Base-by-base conservation (phyloP, 2,797 vertebrate species). In the Echiichthys vipera region DNA sequence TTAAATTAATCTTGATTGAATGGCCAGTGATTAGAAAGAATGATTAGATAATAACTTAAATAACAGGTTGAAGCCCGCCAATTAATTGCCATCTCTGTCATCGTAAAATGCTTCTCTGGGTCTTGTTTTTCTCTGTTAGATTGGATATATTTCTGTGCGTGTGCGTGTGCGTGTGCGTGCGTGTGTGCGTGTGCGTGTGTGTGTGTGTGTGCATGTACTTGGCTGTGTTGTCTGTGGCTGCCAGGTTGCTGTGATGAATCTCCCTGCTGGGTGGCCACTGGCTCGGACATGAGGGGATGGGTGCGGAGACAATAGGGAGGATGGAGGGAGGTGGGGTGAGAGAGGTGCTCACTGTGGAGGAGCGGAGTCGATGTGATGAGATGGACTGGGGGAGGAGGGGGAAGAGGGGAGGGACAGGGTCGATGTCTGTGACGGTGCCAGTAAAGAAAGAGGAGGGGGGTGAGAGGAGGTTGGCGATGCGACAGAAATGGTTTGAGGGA, bases 171-270 rank as follows among this genome's bases (percentile, higher is more conserved):
- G 34, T 24, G 25, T 39, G 78, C n/a, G 49, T 47, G 68, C 47
- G 34, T 55, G 65, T 55, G 61, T 62, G 57, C n/a, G 12, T 30
- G 47, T 43, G 32, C 29, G 40, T 30, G 53, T 32, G 50, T 18
- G 32, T 24, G 57, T 22, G 57, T 5, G 32, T 10, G 42, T 15
- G 53, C 20, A 27, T 51, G 10, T 51, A 42, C 59, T 24, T 61
- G 65, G 39, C 49, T 17, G 32, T 56, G 77, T 77, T 79, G 71
- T 53, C 46, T 80, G 62, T 80, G 71, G 47, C 65, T 84, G 80
- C 65, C 74, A 75, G 80, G 78, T 87, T 82, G 78, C 77, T 84
- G 83, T 83, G 82, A 90, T 91, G 75, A 84, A 85, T 87, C 68
- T 78, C 59, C 55, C 72, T 85, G 79, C 65, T 87, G 82, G 87